These are phyloP conservation scores for Spilarctia lutea DNA, from an alignment of 2,888 invertebrate genomes.

Conservation along the genomic window DNA sequence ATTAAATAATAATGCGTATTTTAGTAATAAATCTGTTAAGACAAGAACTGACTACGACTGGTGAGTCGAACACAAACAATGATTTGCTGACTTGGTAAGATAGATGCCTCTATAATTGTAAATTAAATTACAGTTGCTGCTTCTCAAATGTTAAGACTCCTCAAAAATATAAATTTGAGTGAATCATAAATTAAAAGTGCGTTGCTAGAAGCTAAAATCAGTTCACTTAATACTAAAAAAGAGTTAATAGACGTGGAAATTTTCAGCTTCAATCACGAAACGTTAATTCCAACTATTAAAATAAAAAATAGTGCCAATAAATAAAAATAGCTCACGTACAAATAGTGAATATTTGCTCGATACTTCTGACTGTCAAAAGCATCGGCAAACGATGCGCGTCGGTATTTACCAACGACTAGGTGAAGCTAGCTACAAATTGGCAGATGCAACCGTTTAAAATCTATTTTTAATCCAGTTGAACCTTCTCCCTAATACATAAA, in stretches of 20 bases:
- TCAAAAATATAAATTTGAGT: too few relatives aligned
- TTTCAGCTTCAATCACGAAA: neutral
- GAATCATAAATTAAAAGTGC: too few relatives aligned
- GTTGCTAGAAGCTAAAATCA: too few relatives aligned
- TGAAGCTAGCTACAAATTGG: conserved; percentile 72
- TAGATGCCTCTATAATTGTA: too few relatives aligned
- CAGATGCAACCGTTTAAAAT: conserved; percentile 58
- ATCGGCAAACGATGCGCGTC: conserved; percentile 73
- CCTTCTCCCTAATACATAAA: conserved; percentile 37
- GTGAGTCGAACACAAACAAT: too few relatives aligned
- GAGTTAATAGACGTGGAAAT: neutral
- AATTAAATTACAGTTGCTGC: too few relatives aligned
- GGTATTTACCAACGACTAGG: conserved; percentile 70
- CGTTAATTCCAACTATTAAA: conserved; percentile 15
- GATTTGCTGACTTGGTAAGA: too few relatives aligned
- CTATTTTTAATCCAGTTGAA: conserved; percentile 26
- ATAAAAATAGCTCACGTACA: conserved; percentile 60
- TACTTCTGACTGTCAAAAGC: conserved; percentile 78
- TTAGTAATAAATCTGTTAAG: too few relatives aligned
- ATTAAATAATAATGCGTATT: too few relatives aligned
- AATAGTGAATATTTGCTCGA: conserved; percentile 73
- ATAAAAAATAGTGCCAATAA: conserved; percentile 26
- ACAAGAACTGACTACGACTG: too few relatives aligned
- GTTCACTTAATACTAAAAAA: too few relatives aligned
- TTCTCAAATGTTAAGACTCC: too few relatives aligned